Evolutionary conservation across 2,797 vertebrate species (phyloP).

Genomic region (Carapus acus): DNA sequence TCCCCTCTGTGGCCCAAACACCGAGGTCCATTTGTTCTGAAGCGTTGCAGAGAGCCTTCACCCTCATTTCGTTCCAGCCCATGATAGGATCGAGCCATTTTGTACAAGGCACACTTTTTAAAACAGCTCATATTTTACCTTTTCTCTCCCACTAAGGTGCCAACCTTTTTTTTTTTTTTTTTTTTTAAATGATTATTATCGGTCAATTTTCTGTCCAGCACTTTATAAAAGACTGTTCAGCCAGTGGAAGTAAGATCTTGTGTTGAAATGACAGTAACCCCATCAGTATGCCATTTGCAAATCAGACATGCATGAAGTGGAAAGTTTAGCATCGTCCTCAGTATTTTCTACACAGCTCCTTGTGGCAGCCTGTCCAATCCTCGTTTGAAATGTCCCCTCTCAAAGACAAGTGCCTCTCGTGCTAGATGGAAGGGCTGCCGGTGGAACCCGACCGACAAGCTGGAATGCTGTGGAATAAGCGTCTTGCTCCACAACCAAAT

Average conservation of each 20-base stretch:
- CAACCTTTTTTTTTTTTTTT: constrained; percentile 22
- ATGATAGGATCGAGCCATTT: constrained; percentile 12
- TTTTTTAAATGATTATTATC: constrained; percentile 20
- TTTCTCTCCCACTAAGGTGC: constrained; percentile 7
- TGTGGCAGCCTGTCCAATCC: constrained; percentile 3
- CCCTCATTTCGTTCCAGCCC: constrained; percentile 2
- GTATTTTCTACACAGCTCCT: constrained; percentile 5
- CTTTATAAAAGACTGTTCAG: constrained; percentile 39
- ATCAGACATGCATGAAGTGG: constrained; percentile 1
- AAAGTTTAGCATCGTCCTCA: constrained; percentile 1
- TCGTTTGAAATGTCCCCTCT: constrained; percentile 16
- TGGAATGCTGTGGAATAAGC: constrained; percentile 27
- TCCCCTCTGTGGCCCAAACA: too few relatives aligned
- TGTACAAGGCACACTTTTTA: constrained; percentile 18
- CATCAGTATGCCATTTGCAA: background rate
- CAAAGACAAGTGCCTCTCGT: constrained; percentile 71
- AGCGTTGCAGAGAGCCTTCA: background rate
- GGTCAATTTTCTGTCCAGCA: constrained; percentile 44
- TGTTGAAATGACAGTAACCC: constrained; percentile 2
- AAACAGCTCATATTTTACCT: background rate
- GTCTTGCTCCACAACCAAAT: constrained; percentile 20
- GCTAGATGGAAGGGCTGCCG: constrained; percentile 53
- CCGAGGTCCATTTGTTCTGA: constrained; percentile 12
- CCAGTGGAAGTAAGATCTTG: background rate
- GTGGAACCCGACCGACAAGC: constrained; percentile 12